phyloP scores from a whole-genome alignment of 2,797 vertebrate species.

The Lutjanus argentimaculatus region DNA sequence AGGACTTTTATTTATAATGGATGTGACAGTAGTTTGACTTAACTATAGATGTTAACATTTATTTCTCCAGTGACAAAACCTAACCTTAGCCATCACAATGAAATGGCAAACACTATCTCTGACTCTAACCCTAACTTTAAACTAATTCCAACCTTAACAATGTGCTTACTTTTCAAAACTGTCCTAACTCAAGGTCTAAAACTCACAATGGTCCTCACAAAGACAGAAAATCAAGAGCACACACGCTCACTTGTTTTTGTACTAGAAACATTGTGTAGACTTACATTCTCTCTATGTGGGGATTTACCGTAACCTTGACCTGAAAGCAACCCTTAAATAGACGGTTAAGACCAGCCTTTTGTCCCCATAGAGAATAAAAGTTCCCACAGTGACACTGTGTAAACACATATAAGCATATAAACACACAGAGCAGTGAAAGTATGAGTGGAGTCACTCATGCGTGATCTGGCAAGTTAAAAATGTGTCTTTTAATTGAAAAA shows the following conservation, averaged over 20 bases:
- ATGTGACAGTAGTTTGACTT: background rate
- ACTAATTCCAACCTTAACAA: background rate
- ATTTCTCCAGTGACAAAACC: background rate
- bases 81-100: background rate
- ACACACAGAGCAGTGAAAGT: constrained; percentile 11
- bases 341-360: background rate
- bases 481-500: constrained; percentile 76
- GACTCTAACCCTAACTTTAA: too few species aligned
- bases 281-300: constrained; percentile 23
- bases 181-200: constrained; percentile 14
- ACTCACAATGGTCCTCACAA: constrained; percentile 12
- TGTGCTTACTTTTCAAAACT: constrained; percentile 6
- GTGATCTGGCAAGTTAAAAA: constrained; percentile 65
- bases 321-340: constrained; percentile 43
- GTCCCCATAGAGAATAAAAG: background rate
- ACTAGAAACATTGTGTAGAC: constrained; percentile 5
- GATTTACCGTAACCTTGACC: constrained; percentile 31
- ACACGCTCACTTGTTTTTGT: constrained; percentile 21
- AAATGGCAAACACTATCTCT: background rate
- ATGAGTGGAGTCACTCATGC: constrained; percentile 35
- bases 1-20: background rate
- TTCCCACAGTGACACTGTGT: constrained; percentile 14
- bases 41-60: background rate
- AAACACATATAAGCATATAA: constrained; percentile 3
- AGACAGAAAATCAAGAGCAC: constrained; percentile 12